Conservation (phyloP, 2,113 vertebrate species). For the Nothocercus nigrocapillus region DNA sequence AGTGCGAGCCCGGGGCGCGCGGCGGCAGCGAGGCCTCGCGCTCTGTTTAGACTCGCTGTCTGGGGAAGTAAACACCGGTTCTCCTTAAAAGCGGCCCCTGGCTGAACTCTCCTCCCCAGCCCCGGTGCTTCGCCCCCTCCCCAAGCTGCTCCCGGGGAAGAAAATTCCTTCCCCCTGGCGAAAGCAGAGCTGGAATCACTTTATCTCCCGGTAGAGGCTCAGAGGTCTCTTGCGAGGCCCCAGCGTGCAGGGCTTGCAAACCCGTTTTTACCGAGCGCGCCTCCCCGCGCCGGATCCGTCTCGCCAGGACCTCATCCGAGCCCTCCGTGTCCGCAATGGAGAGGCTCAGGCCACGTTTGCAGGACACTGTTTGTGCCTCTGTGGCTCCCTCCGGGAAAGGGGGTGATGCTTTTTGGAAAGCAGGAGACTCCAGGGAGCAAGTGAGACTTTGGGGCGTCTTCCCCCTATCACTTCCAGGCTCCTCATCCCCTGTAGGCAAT, state of each 20-base stretch:
- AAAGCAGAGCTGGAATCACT: background rate
- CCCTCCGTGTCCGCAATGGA: no score
- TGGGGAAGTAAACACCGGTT: constrained; percentile 52
- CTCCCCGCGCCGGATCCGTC: background rate
- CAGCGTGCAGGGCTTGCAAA: background rate
- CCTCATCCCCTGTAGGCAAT: no score
- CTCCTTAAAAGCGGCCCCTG: constrained; percentile 5
- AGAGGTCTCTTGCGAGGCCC: background rate
- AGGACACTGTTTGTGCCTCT: background rate
- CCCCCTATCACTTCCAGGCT: background rate
- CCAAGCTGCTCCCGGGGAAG: background rate
- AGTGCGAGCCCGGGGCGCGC: background rate
- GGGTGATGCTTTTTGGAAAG: background rate
- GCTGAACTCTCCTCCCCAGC: constrained; percentile 56
- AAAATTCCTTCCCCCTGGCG: background rate
- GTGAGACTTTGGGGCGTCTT: background rate
- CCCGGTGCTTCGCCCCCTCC: constrained; percentile 29
- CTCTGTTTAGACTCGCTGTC: constrained; percentile 71
- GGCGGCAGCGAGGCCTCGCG: background rate
- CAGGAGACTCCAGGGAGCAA: background rate
- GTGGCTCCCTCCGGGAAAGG: background rate
- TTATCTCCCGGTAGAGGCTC: background rate
- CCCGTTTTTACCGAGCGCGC: background rate
- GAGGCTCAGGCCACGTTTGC: background rate
- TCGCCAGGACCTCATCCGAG: background rate